A percentile compares a stretch with the other conserved stretches of the same genome.
These are phyloP conservation scores for Morelia viridis DNA, from an alignment of 2,797 vertebrate genomes.

Conservation along the genomic window DNA sequence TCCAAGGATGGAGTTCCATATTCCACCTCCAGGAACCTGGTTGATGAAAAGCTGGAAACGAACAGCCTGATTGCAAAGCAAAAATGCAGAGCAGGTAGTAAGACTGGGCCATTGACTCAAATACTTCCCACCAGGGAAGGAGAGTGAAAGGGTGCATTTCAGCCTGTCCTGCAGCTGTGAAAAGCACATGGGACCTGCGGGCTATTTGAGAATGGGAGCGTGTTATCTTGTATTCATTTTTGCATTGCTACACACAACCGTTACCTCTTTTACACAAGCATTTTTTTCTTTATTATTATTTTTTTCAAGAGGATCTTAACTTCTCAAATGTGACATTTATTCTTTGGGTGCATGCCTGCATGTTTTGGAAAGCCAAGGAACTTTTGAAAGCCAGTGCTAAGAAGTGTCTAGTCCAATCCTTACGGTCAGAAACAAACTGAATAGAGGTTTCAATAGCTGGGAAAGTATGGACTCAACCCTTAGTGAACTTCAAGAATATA, in stretches of 20 bases:
- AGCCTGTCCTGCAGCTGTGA: neutral
- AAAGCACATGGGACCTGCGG: neutral
- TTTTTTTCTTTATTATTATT: too few relatives aligned
- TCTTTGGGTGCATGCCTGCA: neutral
- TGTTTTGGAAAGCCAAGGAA: neutral
- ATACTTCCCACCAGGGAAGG: neutral
- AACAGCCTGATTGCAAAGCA: neutral
- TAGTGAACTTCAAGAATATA: too few relatives aligned
- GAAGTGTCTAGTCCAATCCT: neutral
- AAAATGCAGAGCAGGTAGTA: too few relatives aligned
- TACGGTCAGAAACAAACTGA: neutral
- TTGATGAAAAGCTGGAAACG: neutral
- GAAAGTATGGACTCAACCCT: neutral
- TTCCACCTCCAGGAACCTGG: neutral
- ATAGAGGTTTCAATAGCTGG: neutral
- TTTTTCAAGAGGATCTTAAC: neutral
- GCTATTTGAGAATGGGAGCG: neutral
- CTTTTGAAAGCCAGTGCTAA: neutral
- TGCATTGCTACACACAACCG: neutral
- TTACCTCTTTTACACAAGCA: neutral
- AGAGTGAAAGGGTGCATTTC: neutral
- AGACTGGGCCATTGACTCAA: neutral
- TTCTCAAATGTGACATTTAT: neutral
- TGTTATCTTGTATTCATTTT: neutral
- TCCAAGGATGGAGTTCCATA: too few relatives aligned